Base-by-base conservation (phyloP, 1,140 invertebrate genomes). In the Ostrea denselamellosa region DNA sequence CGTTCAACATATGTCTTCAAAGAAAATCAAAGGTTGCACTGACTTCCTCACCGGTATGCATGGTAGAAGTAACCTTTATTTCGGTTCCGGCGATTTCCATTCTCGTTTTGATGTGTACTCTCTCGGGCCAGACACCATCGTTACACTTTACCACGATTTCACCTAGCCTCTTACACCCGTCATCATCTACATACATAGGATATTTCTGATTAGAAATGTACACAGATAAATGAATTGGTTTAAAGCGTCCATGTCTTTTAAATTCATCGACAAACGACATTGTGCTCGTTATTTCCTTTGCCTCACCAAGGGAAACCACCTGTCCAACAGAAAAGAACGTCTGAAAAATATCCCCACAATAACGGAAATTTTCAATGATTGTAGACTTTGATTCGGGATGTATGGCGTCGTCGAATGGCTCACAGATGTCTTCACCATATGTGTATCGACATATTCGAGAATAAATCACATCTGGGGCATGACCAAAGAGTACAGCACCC, bases 391-490 rank as follows among this genome's bases (percentile, higher is more conserved):
- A 9, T 25, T 25, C 0, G 14, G 19, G 1, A 34, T 86, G 65
- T n/a, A 54, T 51, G 12, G 8, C n/a, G 8, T 81, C 22, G 8
- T 71, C 28, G 8, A 86, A 86, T 2, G 22, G 22, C 9, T 54
- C 14, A 2, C 53, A 28, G 53, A 51, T 58, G 53, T 19, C 22
- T 12, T 56, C 44, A n/a, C 85, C 85, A 17, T 86, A 86, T 53
- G 85, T 86, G n/a, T 86, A 77, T 81, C 52, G 68, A 54, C 85
- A 86, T 54, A 56, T 77, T 28, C 85, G 65, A 54, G 85, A 65
- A 82, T 8, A 86, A 54, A 86, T 82, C 7, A 54, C 54, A 7
- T 77, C n/a, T 9, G 85, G 85, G 22, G 81, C 85, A 53, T 77
- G 77, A 12, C 85, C 85, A 51, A 53, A 86, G 51, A 86, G 71